Evolutionary conservation across 1,140 invertebrate genomes (phyloP).

Genomic region (Rhopalosiphum padi): DNA sequence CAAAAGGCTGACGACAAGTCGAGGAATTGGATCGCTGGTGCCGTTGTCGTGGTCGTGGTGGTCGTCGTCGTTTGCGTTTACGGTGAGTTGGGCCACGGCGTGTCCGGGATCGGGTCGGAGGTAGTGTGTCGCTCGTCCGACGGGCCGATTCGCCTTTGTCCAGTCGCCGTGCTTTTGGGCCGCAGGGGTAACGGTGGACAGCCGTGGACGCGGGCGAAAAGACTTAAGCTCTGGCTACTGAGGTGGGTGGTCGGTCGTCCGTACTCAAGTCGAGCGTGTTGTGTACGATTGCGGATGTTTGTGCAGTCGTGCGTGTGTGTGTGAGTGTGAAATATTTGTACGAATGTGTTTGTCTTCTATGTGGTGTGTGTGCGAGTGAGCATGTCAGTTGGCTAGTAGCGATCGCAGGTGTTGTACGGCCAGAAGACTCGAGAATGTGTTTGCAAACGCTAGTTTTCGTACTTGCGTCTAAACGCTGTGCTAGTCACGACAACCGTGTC

Average conservation of each 20-base stretch:
- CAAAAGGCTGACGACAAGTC: constrained; percentile 17
- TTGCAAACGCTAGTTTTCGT: neutral
- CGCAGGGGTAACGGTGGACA: neutral
- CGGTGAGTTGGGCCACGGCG: neutral
- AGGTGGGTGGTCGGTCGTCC: neutral
- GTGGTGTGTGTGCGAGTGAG: neutral
- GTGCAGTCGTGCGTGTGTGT: neutral
- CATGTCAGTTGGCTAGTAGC: neutral
- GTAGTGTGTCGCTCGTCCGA: neutral
- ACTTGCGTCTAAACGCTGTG: neutral
- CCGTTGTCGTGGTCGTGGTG: neutral
- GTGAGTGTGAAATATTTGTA: neutral
- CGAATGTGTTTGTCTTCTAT: neutral
- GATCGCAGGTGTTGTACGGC: neutral
- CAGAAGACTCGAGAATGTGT: neutral
- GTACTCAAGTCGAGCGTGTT: neutral
- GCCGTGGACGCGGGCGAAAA: neutral
- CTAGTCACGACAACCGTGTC: neutral
- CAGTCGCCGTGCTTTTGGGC: neutral
- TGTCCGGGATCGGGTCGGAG: neutral
- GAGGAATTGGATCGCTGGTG: constrained; percentile 23
- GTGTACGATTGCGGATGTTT: neutral
- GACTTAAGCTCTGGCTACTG: neutral
- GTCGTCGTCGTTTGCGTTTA: neutral
- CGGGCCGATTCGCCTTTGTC: neutral